Percentiles rank a stretch among this genome's conserved stretches.
Conservation (phyloP, 2,113 vertebrate genomes). For the Grammomys surdaster region DNA sequence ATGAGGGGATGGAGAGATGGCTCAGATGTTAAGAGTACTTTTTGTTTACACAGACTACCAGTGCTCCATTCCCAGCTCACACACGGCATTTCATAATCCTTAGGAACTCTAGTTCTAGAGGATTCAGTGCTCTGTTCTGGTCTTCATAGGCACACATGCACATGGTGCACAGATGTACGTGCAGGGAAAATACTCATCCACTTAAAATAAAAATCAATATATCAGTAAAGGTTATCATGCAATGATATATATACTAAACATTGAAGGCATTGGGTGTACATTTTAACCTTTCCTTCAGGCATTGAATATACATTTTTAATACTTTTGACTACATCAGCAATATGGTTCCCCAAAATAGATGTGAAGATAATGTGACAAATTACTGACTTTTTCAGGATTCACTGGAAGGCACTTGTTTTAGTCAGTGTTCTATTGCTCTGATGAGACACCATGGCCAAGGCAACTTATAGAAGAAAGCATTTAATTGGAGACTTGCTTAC, state of each 20-base stretch:
- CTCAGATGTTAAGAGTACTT: not conserved
- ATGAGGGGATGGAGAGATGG: not conserved
- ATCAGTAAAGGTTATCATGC: not conserved
- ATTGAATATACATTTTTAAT: conserved; percentile 24
- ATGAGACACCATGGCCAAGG: not conserved
- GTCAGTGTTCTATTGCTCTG: not conserved
- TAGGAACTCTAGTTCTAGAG: not conserved
- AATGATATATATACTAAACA: not conserved
- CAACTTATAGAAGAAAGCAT: not conserved
- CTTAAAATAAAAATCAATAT: not conserved
- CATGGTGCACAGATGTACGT: not conserved
- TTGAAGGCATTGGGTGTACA: not conserved
- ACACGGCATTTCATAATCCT: not conserved
- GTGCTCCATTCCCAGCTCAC: not conserved
- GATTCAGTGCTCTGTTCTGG: not conserved
- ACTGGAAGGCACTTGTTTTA: not conserved
- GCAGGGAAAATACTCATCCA: not conserved
- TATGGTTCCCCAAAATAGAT: not conserved
- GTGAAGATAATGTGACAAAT: not conserved
- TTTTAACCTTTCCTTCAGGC: not conserved
- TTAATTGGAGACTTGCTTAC: not conserved
- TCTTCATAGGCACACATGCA: not conserved
- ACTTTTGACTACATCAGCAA: conserved; percentile 11
- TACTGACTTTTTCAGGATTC: not conserved
- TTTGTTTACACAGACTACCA: not conserved